Conservation (phyloP, 2,797 vertebrate species). For the Spinus pinus region DNA sequence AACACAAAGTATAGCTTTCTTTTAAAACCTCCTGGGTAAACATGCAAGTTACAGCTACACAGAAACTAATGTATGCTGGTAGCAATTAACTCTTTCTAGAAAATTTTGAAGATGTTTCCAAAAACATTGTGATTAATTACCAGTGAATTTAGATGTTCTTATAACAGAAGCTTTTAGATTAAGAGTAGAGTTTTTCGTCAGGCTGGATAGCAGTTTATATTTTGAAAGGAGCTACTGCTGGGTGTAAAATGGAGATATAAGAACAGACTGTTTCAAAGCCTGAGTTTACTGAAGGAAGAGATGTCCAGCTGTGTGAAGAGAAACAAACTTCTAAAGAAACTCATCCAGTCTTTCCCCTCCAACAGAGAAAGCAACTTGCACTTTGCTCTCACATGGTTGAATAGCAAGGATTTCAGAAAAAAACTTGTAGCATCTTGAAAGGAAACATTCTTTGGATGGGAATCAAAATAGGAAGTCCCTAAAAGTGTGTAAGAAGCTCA, state of each 20-base stretch:
- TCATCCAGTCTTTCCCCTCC: neutral
- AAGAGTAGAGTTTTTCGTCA: neutral
- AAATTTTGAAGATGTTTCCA: neutral
- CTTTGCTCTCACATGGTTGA: neutral
- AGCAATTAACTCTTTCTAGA: neutral
- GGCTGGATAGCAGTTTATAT: neutral
- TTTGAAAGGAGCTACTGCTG: neutral
- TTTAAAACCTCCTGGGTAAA: neutral
- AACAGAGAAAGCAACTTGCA: neutral
- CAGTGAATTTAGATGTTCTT: neutral
- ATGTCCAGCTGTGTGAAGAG: neutral
- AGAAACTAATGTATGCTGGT: neutral
- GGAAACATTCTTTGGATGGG: neutral
- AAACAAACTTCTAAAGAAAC: neutral
- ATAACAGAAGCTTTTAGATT: neutral
- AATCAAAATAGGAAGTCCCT: neutral
- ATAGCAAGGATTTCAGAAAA: neutral
- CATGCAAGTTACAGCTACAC: neutral
- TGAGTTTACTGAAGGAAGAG: neutral
- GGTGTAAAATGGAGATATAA: neutral
- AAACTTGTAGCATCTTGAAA: neutral
- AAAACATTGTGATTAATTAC: neutral
- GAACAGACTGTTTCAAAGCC: neutral
- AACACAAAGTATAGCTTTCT: neutral
- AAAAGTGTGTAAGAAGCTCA: neutral